Conservation (phyloP, 2,888 invertebrate species). For the Brachynemurus nebulosus region DNA sequence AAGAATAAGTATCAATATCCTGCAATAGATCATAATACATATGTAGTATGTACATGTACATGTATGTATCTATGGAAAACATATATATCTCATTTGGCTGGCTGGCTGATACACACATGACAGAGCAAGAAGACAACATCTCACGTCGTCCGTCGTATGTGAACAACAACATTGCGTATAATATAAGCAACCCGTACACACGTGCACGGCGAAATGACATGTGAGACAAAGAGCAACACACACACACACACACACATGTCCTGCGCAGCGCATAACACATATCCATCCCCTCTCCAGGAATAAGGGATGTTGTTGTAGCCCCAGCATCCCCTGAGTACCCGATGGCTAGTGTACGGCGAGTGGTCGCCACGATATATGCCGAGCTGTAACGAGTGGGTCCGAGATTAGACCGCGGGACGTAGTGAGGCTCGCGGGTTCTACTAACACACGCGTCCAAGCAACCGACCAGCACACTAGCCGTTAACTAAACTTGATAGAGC, state of each 20-base stretch:
- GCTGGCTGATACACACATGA: too few relatives aligned
- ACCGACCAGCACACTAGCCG: conserved; percentile 29
- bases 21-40: too few relatives aligned
- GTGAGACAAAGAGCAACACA: not conserved
- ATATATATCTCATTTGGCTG: too few relatives aligned
- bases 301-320: conserved; percentile 14
- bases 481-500: too few relatives aligned
- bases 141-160: too few relatives aligned
- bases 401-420: conserved; percentile 23
- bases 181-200: too few relatives aligned
- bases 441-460: conserved; percentile 33
- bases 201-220: not conserved
- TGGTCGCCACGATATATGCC: conserved; percentile 28
- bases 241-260: not conserved
- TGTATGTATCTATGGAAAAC: too few relatives aligned
- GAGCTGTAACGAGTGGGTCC: conserved; percentile 24
- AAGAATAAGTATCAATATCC: too few relatives aligned
- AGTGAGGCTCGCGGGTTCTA: conserved; percentile 11
- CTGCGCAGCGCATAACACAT: not conserved
- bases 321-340: conserved; percentile 36
- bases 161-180: too few relatives aligned
- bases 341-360: conserved; percentile 38
- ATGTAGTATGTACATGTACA: too few relatives aligned
- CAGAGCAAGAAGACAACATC: too few relatives aligned
- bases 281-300: not conserved